Conservation (phyloP, 2,113 vertebrate species). For the Passerina amoena region DNA sequence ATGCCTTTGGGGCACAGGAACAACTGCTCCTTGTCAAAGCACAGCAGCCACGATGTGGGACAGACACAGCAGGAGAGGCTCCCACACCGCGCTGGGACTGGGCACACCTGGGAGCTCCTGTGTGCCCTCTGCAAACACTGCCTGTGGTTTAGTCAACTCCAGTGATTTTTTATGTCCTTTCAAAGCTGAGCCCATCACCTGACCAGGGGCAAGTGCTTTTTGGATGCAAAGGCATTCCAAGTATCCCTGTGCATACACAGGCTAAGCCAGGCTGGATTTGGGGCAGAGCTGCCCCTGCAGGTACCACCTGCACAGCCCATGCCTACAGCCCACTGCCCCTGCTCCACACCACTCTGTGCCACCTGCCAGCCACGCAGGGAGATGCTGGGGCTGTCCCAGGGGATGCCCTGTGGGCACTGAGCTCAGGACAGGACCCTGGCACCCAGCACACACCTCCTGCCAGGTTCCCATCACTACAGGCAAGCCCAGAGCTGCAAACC, state of each 20-base stretch:
- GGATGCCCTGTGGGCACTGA: not conserved
- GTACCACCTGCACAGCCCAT: not conserved
- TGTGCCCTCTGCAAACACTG: not conserved
- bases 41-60: fast-evolving
- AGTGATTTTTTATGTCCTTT: fast-evolving
- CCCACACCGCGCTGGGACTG: fast-evolving
- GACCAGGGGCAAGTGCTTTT: not conserved
- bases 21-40: not conserved
- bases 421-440: not conserved
- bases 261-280: not conserved
- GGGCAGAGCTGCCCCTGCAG: not conserved
- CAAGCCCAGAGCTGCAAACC: not conserved
- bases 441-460: not conserved
- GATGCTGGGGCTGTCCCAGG: not conserved
- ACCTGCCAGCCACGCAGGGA: not conserved
- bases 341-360: not conserved
- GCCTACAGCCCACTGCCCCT: not conserved
- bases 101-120: not conserved
- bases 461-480: not conserved
- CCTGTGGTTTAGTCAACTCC: fast-evolving
- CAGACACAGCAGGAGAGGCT: fast-evolving
- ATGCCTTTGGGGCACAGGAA: not conserved
- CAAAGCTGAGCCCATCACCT: not conserved
- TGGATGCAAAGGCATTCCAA: not conserved
- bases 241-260: not conserved